Evolutionary conservation across 1,140 invertebrate genomes (phyloP).

Genomic region (Musca domestica): DNA sequence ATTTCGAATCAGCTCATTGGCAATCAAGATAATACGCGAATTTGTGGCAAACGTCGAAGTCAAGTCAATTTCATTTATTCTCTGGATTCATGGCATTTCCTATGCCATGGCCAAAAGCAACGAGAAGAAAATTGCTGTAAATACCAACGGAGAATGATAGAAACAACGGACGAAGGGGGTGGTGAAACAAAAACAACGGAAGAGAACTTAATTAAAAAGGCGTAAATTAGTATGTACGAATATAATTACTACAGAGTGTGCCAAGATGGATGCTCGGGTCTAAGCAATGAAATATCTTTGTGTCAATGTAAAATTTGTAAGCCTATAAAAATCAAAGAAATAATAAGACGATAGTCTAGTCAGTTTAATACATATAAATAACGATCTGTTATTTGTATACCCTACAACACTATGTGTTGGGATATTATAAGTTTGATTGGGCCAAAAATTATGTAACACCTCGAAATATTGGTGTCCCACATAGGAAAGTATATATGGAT

Average conservation of each 20-base stretch:
- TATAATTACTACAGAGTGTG: not conserved
- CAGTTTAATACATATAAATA: too few relatives aligned
- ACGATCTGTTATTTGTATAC: too few relatives aligned
- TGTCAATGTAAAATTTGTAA: too few relatives aligned
- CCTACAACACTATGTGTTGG: too few relatives aligned
- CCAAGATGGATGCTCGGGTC: too few relatives aligned
- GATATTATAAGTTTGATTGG: too few relatives aligned
- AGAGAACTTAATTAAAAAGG: conserved; percentile 21
- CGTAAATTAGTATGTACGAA: conserved; percentile 13
- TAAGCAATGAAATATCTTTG: too few relatives aligned
- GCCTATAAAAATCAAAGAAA: too few relatives aligned
- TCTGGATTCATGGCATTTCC: not conserved
- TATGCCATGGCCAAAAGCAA: not conserved
- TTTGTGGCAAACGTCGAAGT: conserved; percentile 11
- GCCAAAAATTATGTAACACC: too few relatives aligned
- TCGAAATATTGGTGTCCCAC: too few relatives aligned
- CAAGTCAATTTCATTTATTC: not conserved
- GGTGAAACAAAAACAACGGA: not conserved
- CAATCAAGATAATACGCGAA: conserved; percentile 21
- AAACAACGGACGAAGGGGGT: not conserved
- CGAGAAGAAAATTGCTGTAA: not conserved
- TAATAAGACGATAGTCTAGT: too few relatives aligned
- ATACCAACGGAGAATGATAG: not conserved
- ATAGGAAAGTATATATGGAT: too few relatives aligned
- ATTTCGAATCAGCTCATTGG: conserved; percentile 7